Evolutionary conservation across 2,888 invertebrate species (phyloP), one percentile per base, ranked within the genome.

Genomic region (Lepas anatifera): DNA sequence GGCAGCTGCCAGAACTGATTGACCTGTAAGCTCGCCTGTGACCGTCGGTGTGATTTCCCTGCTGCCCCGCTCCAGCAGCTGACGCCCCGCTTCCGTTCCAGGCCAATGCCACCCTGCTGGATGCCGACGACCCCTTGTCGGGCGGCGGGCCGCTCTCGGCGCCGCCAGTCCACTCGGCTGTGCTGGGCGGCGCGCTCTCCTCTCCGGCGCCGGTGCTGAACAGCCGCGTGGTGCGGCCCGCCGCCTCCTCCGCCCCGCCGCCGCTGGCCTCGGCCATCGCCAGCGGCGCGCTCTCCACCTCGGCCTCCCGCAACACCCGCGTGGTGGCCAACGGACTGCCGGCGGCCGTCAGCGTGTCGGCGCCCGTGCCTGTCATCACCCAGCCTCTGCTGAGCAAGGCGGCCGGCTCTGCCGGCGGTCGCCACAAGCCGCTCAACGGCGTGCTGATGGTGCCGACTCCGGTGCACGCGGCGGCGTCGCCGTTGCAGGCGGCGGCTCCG

Each of bases 401-500:
- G 18, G 25, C 32, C 8, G 6, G 58, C 32, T 16, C 32, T 32
- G 58, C 7, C 58, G 58, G 13, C 58, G 58, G 32, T 41, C 11
- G 11, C 1, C 41, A 41, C 41, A 41, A 41, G 41, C 58, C 32
- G 58, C 32, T 10, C 58, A 32, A 41, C 41, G 41, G 41, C 41
- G 41, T 41, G 58, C 58, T 58, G 58, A 27, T 58, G 58, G 58
- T 27, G 32, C 58, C 58, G 29, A 18, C 58, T 2, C 58, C 27
- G 32, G 58, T 27, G 58, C 48, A 48, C 48, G 58, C 27, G 58
- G 58, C 58, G 7, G 58, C 58, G 13, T 58, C 58, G 58, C 58
- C 58, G 32, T 58, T 58, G 32, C 58, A 58, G 58, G 58, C 58
- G 58, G 50, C 50, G 50, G 58, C 27, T 29, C 58, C 58, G 58